These are phyloP conservation scores for Poeciliopsis retropinna DNA, from an alignment of 2,113 vertebrate species.

Conservation along the genomic window DNA sequence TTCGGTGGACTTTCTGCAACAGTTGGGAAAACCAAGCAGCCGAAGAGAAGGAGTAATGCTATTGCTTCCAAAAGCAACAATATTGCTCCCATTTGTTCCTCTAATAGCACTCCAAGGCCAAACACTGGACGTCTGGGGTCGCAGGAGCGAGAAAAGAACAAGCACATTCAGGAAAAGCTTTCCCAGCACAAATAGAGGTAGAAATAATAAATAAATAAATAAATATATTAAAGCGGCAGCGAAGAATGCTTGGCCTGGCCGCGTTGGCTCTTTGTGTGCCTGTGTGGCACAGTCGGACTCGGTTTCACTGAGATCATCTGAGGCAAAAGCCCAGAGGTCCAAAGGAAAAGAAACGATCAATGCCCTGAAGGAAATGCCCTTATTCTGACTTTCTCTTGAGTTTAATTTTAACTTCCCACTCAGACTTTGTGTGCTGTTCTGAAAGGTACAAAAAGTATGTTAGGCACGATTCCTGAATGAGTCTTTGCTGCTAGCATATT, in stretches of 20 bases:
- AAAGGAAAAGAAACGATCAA: conserved; percentile 15
- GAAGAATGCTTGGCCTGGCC: conserved; percentile 15
- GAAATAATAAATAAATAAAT: conserved; percentile 17
- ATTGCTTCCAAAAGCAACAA: conserved; percentile 56
- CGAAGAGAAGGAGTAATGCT: conserved; percentile 52
- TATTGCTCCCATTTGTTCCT: conserved; percentile 61
- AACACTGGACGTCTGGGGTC: conserved; percentile 29
- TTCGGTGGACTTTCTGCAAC: conserved; percentile 40
- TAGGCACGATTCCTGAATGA: neutral
- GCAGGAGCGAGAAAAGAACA: conserved; percentile 37
- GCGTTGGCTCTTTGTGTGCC: conserved; percentile 27
- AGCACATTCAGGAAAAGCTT: conserved; percentile 37
- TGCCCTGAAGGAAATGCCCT: conserved; percentile 21
- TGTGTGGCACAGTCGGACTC: conserved; percentile 13
- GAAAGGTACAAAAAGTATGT: neutral
- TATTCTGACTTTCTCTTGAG: conserved; percentile 27
- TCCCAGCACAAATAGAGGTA: conserved; percentile 53
- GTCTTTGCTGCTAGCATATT: neutral
- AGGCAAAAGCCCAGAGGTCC: conserved; percentile 7
- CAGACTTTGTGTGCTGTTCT: neutral
- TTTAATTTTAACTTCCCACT: conserved; percentile 7
- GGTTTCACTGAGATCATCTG: conserved; percentile 36
- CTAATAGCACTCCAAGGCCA: conserved; percentile 53
- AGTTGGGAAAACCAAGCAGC: conserved; percentile 45
- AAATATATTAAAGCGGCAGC: conserved; percentile 15